Evolutionary conservation across 2,113 vertebrate genomes (phyloP).

Genomic region (Paedocypris sp.): DNA sequence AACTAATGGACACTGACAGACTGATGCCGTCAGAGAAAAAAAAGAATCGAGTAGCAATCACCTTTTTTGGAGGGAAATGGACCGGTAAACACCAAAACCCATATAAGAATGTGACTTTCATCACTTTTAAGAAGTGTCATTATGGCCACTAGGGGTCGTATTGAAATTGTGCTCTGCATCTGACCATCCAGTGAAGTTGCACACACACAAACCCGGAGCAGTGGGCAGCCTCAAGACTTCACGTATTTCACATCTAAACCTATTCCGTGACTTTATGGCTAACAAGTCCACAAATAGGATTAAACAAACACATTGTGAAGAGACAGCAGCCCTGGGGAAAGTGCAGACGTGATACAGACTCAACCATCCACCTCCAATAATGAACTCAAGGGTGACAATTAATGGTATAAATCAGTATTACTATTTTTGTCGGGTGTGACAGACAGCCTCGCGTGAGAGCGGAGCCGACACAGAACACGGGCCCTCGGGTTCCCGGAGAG

Average conservation of each 20-base stretch:
- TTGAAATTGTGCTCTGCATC: too few relatives aligned
- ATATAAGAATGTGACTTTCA: background rate
- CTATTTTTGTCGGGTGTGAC: background rate
- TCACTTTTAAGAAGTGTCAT: too few relatives aligned
- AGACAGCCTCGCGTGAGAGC: conserved; percentile 28
- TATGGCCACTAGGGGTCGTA: too few relatives aligned
- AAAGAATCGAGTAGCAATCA: conserved; percentile 17
- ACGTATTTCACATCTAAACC: background rate
- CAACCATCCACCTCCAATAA: background rate
- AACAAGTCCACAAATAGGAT: conserved; percentile 3
- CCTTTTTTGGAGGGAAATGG: background rate
- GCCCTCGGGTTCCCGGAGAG: conserved; percentile 19
- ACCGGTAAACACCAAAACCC: conserved; percentile 4
- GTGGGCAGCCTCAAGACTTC: too few relatives aligned
- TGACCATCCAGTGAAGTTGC: too few relatives aligned
- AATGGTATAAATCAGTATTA: background rate
- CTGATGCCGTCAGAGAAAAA: conserved; percentile 3
- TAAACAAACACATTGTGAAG: background rate
- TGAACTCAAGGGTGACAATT: background rate
- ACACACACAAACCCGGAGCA: too few relatives aligned
- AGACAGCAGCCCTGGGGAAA: conserved; percentile 9
- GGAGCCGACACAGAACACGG: conserved; percentile 3
- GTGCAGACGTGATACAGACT: background rate
- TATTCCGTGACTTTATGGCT: background rate
- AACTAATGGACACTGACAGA: conserved; percentile 46